A percentile compares a stretch with the other conserved stretches of the same genome.
These are phyloP conservation scores for Pammene aurita DNA, from an alignment of 2,888 invertebrate species.

Conservation along the genomic window DNA sequence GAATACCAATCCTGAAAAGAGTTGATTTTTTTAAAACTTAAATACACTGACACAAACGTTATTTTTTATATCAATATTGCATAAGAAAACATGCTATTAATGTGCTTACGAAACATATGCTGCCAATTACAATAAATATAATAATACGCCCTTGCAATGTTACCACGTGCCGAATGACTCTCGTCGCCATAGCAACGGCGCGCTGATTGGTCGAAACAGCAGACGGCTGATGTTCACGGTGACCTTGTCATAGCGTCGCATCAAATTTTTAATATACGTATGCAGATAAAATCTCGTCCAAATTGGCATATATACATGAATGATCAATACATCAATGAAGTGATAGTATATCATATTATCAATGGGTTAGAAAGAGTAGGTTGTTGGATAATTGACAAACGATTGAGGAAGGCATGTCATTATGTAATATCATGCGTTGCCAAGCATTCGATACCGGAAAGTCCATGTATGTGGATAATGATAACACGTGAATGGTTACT, in stretches of 20 bases:
- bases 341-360: slow-evolving; percentile 16
- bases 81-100: slow-evolving; percentile 4
- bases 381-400: slow-evolving; percentile 27
- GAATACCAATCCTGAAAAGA: too few relatives aligned
- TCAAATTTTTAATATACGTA: slow-evolving; percentile 7
- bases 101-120: not conserved
- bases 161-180: slow-evolving; percentile 13
- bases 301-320: slow-evolving; percentile 30
- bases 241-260: slow-evolving; percentile 44
- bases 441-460: slow-evolving; percentile 33
- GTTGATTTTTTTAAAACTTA: too few relatives aligned
- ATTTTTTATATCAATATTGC: not conserved
- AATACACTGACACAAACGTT: not conserved
- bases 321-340: slow-evolving; percentile 19
- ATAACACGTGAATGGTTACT: slow-evolving; percentile 6
- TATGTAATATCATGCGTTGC: not conserved
- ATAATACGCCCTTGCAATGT: slow-evolving; percentile 23
- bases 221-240: slow-evolving; percentile 40
- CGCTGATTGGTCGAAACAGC: slow-evolving; percentile 45
- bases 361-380: slow-evolving; percentile 23
- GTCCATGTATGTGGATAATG: too few relatives aligned
- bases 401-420: slow-evolving; percentile 18
- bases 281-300: slow-evolving; percentile 13
- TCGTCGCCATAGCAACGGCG: slow-evolving; percentile 31
- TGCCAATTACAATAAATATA: slow-evolving; percentile 15